Evolutionary conservation across 2,113 vertebrate species (phyloP).

Genomic region (Carassius gibelio): DNA sequence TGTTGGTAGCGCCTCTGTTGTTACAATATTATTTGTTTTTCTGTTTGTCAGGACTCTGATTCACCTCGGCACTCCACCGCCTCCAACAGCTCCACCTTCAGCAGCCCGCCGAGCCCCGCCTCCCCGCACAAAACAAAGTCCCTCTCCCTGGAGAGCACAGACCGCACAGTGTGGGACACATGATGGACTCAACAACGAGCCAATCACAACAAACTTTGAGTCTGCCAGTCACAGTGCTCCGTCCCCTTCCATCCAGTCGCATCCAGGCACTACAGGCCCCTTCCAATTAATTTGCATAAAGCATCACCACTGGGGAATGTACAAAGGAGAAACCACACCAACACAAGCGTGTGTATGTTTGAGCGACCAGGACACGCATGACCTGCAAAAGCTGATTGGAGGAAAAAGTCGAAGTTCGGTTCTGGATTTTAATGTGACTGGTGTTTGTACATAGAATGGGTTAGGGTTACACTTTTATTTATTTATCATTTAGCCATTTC

Average conservation of each 20-base stretch:
- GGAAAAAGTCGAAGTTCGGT: neutral
- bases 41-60: slow-evolving; percentile 87
- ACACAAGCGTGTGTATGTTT: neutral
- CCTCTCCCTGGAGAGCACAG: slow-evolving; percentile 94
- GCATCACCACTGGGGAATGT: slow-evolving; percentile 5
- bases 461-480: slow-evolving; percentile 75
- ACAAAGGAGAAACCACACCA: neutral
- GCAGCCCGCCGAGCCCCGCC: slow-evolving; percentile 94
- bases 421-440: slow-evolving; percentile 34
- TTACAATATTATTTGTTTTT: neutral
- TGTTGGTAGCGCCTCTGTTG: neutral
- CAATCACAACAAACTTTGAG: slow-evolving; percentile 58
- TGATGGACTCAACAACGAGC: slow-evolving; percentile 79
- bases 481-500: slow-evolving; percentile 70
- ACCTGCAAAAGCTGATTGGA: too few relatives aligned
- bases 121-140: slow-evolving; percentile 97
- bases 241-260: slow-evolving; percentile 62
- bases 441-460: slow-evolving; percentile 75
- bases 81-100: slow-evolving; percentile 98
- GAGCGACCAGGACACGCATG: neutral
- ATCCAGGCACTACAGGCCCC: slow-evolving; percentile 52
- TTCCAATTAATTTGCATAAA: slow-evolving; percentile 28
- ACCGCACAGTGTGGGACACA: slow-evolving; percentile 93
- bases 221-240: slow-evolving; percentile 10
- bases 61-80: slow-evolving; percentile 96